Evolutionary conservation across 2,113 vertebrate genomes (phyloP).

Genomic region (Rutilus rutilus): DNA sequence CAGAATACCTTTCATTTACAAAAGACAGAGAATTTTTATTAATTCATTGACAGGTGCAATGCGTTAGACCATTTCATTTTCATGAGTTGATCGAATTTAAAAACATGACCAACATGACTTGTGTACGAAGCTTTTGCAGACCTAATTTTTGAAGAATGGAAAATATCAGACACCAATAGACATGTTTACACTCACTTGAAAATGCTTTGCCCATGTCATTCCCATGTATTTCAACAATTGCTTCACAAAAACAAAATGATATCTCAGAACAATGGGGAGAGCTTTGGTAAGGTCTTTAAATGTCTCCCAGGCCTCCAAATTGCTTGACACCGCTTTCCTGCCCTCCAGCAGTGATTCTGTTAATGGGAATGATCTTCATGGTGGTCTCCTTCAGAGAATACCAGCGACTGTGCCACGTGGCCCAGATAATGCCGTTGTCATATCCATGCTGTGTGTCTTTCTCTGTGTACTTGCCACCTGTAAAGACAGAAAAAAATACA

Average conservation of each 20-base stretch:
- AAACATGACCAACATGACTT: not conserved
- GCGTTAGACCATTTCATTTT: not conserved
- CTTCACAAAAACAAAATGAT: conserved; percentile 17
- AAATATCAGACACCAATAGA: not conserved
- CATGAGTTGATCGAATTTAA: not conserved
- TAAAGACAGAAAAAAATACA: not conserved
- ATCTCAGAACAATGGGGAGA: not conserved
- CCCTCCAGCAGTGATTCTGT: conserved; percentile 70
- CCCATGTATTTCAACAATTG: not conserved
- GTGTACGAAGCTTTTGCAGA: not conserved
- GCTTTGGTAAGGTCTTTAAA: conserved; percentile 41
- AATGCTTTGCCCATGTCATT: not conserved
- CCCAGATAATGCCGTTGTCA: conserved; percentile 95
- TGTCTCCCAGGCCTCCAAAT: conserved; percentile 66
- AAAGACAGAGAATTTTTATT: conserved; percentile 21
- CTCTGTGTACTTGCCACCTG: conserved; percentile 85
- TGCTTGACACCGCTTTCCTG: conserved; percentile 81
- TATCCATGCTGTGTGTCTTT: conserved; percentile 76
- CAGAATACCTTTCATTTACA: conserved; percentile 30
- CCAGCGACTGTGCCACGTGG: conserved; percentile 90
- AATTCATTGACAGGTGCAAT: not conserved
- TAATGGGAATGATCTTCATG: conserved; percentile 94
- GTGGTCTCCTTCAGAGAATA: conserved; percentile 93
- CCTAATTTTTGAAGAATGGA: not conserved
- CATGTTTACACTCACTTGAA: not conserved